These are phyloP conservation scores for Corydoras maculifer DNA, from an alignment of 2,113 vertebrate species.

Conservation along the genomic window DNA sequence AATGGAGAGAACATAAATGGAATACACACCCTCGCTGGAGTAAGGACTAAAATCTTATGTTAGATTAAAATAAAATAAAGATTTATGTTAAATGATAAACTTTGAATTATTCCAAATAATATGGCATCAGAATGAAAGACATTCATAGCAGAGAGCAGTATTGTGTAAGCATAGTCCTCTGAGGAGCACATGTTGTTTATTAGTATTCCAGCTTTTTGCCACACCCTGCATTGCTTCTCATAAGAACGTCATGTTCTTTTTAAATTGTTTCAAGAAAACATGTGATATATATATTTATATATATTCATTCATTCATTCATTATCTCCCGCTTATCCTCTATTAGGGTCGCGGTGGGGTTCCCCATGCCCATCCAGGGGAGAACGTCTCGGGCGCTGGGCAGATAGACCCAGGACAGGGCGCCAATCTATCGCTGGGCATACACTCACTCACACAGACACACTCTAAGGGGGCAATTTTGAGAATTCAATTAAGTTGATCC, in stretches of 20 bases:
- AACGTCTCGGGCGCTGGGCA: too few species aligned
- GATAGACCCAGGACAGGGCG: too few species aligned
- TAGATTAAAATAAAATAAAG: background rate
- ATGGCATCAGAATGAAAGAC: constrained; percentile 49
- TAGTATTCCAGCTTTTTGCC: background rate
- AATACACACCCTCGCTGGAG: background rate
- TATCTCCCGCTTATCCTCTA: too few species aligned
- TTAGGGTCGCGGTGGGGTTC: too few species aligned
- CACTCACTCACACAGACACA: too few species aligned
- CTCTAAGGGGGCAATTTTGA: too few species aligned
- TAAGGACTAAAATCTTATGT: background rate
- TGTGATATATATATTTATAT: too few species aligned
- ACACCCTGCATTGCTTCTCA: background rate
- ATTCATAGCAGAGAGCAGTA: constrained; percentile 18
- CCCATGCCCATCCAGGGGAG: too few species aligned
- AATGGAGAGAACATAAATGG: background rate
- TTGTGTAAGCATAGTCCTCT: background rate
- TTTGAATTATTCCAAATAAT: constrained; percentile 46
- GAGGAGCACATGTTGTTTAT: constrained; percentile 8
- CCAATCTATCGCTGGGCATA: too few species aligned
- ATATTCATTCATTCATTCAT: too few species aligned
- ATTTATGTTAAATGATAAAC: constrained; percentile 2
- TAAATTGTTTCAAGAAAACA: background rate
- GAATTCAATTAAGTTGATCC: too few species aligned
- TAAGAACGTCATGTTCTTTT: constrained; percentile 1